Conservation (phyloP, 2,113 vertebrate species). For the Junco hyemalis region DNA sequence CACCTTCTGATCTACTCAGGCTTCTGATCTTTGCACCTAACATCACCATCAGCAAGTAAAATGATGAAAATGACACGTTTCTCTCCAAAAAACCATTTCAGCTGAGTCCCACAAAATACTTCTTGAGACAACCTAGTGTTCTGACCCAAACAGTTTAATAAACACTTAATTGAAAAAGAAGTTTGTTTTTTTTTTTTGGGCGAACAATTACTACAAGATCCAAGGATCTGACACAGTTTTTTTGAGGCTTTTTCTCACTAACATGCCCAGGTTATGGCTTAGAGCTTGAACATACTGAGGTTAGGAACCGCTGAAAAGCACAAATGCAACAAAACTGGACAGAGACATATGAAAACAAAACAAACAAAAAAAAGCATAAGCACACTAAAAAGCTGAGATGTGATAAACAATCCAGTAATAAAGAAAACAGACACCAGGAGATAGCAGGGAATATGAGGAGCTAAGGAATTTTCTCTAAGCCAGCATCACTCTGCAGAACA, state of each 20-base stretch:
- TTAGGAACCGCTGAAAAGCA: background rate
- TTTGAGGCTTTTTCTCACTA: background rate
- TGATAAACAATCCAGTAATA: background rate
- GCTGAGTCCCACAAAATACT: background rate
- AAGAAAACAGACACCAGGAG: background rate
- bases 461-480: background rate
- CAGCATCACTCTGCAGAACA: background rate
- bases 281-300: background rate
- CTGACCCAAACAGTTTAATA: background rate
- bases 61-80: background rate
- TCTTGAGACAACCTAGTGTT: background rate
- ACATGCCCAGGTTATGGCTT: background rate
- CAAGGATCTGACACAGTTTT: background rate
- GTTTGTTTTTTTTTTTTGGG: background rate
- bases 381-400: background rate
- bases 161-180: background rate
- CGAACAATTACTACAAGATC: background rate
- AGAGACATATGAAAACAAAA: background rate
- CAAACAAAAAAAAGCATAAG: background rate
- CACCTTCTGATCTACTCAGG: background rate
- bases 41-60: background rate
- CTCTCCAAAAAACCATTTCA: background rate
- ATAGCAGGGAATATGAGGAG: rapidly evolving
- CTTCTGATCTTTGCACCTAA: background rate
- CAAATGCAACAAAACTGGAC: background rate